A percentile compares a stretch with the other conserved stretches of the same genome.
These are phyloP conservation scores for Bostrychus sinensis DNA, from an alignment of 2,113 vertebrate species.

Conservation along the genomic window DNA sequence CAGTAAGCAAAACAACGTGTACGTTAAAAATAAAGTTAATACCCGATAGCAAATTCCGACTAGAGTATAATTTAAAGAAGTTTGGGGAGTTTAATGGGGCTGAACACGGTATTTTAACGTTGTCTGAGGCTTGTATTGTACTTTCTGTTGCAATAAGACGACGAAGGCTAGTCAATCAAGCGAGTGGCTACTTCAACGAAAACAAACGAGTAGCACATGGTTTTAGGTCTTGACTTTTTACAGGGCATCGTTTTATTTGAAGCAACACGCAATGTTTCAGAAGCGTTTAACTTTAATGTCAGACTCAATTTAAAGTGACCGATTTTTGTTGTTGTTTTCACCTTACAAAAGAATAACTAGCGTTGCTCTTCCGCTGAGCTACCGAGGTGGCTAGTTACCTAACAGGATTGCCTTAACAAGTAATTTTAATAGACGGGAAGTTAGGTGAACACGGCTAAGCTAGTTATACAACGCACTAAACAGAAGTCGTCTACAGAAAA, in stretches of 20 bases:
- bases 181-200: constrained; percentile 35
- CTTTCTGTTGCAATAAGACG: too few relatives aligned
- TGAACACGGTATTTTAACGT: background rate
- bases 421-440: constrained; percentile 44
- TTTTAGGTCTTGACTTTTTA: constrained; percentile 23
- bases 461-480: constrained; percentile 36
- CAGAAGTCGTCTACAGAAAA: constrained; percentile 13
- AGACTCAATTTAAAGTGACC: background rate
- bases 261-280: background rate
- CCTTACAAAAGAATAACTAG: background rate
- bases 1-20: background rate
- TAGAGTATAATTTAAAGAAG: background rate
- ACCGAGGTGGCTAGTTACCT: constrained; percentile 43
- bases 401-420: constrained; percentile 44
- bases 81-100: background rate
- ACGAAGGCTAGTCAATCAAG: background rate
- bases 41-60: background rate
- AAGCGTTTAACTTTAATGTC: background rate
- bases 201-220: constrained; percentile 73
- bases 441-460: constrained; percentile 54
- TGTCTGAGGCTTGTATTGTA: background rate
- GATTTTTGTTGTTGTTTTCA: background rate
- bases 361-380: constrained; percentile 32
- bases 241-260: background rate
- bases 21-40: background rate